These are phyloP conservation scores for Mesembrinibis cayennensis DNA, from an alignment of 2,113 vertebrate species.

Conservation along the genomic window DNA sequence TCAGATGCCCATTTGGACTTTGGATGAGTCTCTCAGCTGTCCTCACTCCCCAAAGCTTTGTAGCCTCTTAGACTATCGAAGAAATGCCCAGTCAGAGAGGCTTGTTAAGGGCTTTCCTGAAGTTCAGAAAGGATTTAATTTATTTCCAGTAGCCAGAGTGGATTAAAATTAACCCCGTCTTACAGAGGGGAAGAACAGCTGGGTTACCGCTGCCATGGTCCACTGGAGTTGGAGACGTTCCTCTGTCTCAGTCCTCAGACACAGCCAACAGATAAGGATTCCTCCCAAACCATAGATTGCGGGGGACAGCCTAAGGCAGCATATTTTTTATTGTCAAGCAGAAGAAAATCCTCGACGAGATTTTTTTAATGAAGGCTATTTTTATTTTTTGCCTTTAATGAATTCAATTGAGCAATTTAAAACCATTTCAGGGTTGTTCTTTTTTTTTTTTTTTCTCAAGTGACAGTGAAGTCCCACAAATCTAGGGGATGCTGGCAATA, in stretches of 20 bases:
- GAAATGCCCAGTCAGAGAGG: background rate
- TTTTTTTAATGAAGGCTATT: background rate
- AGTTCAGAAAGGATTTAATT: background rate
- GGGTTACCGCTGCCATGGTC: background rate
- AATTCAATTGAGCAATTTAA: background rate
- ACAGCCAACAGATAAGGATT: background rate
- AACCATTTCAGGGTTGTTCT: background rate
- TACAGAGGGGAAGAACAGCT: background rate
- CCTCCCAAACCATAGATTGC: background rate
- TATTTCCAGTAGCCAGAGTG: background rate
- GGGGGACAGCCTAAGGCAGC: background rate
- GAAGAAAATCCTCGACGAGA: background rate
- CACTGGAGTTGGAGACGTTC: background rate
- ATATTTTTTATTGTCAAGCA: background rate
- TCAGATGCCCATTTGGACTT: background rate
- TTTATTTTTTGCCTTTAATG: background rate
- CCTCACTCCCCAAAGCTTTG: background rate
- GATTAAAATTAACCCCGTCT: background rate
- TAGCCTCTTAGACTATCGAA: background rate
- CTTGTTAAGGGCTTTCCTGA: background rate
- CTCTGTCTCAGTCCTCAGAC: background rate
- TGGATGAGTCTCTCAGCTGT: background rate
- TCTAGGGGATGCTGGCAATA: background rate
- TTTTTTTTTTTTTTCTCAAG: background rate
- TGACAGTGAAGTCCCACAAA: background rate